A percentile compares a stretch with the other conserved stretches of the same genome.
Evolutionary conservation across 2,113 vertebrate genomes (phyloP).

Genomic region (Tautogolabrus adspersus): DNA sequence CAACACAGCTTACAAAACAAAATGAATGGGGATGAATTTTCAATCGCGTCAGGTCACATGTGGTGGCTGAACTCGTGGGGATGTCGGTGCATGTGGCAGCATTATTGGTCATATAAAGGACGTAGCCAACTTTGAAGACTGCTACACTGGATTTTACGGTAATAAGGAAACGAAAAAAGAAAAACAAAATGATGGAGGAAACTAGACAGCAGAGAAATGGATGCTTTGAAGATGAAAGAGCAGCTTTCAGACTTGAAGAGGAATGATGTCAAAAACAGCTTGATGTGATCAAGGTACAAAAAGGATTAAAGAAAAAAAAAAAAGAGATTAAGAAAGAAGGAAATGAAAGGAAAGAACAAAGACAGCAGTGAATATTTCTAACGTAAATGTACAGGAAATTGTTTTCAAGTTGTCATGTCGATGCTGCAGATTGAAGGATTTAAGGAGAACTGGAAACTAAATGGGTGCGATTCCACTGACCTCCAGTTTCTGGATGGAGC

Average conservation of each 20-base stretch:
- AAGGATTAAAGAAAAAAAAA: neutral
- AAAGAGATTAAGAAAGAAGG: neutral
- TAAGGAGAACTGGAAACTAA: neutral
- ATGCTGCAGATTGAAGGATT: neutral
- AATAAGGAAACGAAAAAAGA: neutral
- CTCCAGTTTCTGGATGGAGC: conserved; percentile 53
- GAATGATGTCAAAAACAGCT: neutral
- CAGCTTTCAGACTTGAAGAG: neutral
- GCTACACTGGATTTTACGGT: neutral
- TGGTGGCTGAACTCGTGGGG: too few relatives aligned
- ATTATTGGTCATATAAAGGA: too few relatives aligned
- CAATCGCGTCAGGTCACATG: too few relatives aligned
- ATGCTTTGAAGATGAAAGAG: neutral
- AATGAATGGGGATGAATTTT: too few relatives aligned
- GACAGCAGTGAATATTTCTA: neutral
- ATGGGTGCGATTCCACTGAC: conserved; percentile 15
- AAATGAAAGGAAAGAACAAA: neutral
- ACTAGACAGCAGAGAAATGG: neutral
- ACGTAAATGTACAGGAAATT: neutral
- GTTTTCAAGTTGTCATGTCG: neutral
- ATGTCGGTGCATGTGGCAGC: too few relatives aligned
- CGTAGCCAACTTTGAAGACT: too few relatives aligned
- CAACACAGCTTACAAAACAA: too few relatives aligned
- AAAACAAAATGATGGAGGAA: neutral
- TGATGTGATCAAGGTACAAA: neutral